A percentile compares a stretch with the other conserved stretches of the same genome.
phyloP scores from a whole-genome alignment of 2,113 vertebrate species.

The Triplophysa rosa region DNA sequence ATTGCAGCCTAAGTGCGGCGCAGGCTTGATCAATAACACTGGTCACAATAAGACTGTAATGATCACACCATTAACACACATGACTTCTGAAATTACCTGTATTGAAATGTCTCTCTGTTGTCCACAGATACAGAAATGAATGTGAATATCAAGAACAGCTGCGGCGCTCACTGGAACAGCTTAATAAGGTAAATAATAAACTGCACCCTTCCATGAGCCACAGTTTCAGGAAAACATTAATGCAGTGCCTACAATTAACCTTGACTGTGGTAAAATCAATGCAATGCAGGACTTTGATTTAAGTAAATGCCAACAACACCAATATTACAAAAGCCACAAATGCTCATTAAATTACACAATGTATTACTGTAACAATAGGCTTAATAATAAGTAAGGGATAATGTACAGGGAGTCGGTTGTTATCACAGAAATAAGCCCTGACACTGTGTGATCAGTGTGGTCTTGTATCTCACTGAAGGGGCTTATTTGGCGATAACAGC shows the following conservation, averaged over 20 bases:
- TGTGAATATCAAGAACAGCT: slow-evolving; percentile 87
- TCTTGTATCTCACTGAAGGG: too few species aligned
- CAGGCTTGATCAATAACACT: neutral
- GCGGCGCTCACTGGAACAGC: slow-evolving; percentile 81
- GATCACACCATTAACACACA: neutral
- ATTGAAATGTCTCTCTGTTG: slow-evolving; percentile 30
- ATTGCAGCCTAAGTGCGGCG: neutral
- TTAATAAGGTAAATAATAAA: slow-evolving; percentile 83
- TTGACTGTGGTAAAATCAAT: neutral
- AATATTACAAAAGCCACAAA: too few species aligned
- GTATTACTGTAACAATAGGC: too few species aligned
- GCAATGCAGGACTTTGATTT: neutral
- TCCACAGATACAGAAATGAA: slow-evolving; percentile 88
- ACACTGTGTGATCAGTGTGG: too few species aligned
- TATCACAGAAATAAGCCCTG: too few species aligned
- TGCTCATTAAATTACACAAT: too few species aligned
- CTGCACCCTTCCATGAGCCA: neutral
- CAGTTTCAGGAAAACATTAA: neutral
- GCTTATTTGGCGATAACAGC: too few species aligned
- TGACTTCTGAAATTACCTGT: neutral
- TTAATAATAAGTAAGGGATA: too few species aligned
- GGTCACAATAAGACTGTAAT: neutral
- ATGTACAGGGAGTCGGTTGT: too few species aligned
- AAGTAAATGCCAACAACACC: too few species aligned
- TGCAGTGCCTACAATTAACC: neutral